Percentiles rank a stretch among this genome's conserved stretches.
Evolutionary conservation across 2,888 invertebrate genomes (phyloP).

Genomic region (Zhengitettix transpicula): DNA sequence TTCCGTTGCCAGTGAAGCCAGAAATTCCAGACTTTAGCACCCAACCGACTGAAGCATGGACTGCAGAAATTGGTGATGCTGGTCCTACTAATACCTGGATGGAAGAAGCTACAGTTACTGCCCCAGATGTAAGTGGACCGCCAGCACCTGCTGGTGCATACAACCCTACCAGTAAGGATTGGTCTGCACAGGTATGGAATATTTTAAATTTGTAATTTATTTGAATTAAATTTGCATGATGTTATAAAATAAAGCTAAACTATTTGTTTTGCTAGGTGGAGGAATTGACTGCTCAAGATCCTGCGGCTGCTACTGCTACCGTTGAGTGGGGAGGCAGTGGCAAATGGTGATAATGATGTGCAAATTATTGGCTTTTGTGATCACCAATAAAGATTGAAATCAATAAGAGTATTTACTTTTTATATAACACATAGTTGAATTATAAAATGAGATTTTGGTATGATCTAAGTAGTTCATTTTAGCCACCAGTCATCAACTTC

Average conservation of each 20-base stretch:
- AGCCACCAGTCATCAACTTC: no score
- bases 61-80: slow-evolving; percentile 29
- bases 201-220: not conserved
- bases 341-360: slow-evolving; percentile 1
- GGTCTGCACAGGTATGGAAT: slow-evolving; percentile 23
- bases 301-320: not conserved
- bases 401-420: not conserved
- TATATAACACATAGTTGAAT: no score
- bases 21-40: slow-evolving; percentile 30
- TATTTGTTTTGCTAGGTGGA: not conserved
- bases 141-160: slow-evolving; percentile 17
- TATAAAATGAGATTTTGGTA: no score
- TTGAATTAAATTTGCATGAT: not conserved
- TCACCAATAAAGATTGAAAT: not conserved
- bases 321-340: slow-evolving; percentile 2
- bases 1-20: slow-evolving; percentile 31
- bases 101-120: slow-evolving; percentile 22
- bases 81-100: slow-evolving; percentile 20
- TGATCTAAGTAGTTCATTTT: no score
- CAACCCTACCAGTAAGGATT: slow-evolving; percentile 20
- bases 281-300: not conserved
- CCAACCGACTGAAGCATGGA: slow-evolving; percentile 30
- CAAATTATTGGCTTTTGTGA: not conserved
- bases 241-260: no score
- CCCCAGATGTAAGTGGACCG: slow-evolving; percentile 18